A percentile compares a stretch with the other conserved stretches of the same genome.
Evolutionary conservation across 2,113 vertebrate species (phyloP).

Genomic region (Pseudonaja textilis): DNA sequence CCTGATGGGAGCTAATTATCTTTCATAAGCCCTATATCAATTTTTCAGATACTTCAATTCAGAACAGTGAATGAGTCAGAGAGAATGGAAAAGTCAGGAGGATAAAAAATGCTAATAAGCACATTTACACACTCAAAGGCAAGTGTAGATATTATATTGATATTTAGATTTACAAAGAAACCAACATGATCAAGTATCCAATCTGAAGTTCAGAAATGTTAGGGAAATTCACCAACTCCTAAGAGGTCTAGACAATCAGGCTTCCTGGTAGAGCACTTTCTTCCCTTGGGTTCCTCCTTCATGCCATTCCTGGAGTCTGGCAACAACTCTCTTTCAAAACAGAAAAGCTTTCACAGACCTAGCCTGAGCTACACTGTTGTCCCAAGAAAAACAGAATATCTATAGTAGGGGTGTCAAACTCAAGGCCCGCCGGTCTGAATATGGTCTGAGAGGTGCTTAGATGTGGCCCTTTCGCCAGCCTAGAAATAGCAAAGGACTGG

Average conservation of each 20-base stretch:
- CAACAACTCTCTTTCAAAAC: not conserved
- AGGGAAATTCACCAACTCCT: slow-evolving; percentile 1
- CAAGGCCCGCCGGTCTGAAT: too few species aligned
- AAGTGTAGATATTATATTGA: slow-evolving; percentile 45
- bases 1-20: slow-evolving; percentile 45
- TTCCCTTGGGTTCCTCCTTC: not conserved
- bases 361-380: not conserved
- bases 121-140: slow-evolving; percentile 27
- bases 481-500: too few species aligned
- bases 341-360: not conserved
- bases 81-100: slow-evolving; percentile 31
- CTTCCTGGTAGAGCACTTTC: not conserved
- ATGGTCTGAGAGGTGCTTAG: too few species aligned
- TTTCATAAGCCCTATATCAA: slow-evolving; percentile 32
- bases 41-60: slow-evolving; percentile 48
- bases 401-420: too few species aligned
- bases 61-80: slow-evolving; percentile 44
- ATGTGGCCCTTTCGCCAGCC: too few species aligned
- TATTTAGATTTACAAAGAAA: slow-evolving; percentile 7
- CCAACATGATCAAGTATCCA: not conserved
- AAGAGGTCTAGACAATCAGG: not conserved
- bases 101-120: slow-evolving; percentile 39
- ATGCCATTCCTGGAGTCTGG: not conserved
- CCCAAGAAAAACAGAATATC: not conserved
- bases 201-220: slow-evolving; percentile 28